phyloP scores from a whole-genome alignment of 2,888 invertebrate genomes.

The Lepidocyrtoides sp. region DNA sequence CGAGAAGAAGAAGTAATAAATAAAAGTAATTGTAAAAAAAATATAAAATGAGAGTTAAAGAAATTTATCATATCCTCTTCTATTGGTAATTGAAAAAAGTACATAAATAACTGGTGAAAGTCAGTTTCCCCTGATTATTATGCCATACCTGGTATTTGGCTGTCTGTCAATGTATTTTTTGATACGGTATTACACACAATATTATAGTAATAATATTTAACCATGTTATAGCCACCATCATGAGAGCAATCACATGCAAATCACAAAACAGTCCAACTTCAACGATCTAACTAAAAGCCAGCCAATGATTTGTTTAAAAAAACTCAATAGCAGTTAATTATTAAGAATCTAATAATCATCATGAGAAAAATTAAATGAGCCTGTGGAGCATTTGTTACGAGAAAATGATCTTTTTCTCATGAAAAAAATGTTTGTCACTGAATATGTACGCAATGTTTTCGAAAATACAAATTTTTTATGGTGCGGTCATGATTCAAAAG shows the following conservation, averaged over 20 bases:
- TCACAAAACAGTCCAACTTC: slow-evolving; percentile 11
- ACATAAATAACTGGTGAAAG: slow-evolving; percentile 29
- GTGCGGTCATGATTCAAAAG: no score
- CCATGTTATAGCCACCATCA: not conserved
- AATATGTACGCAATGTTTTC: no score
- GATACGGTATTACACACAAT: not conserved
- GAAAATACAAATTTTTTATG: no score
- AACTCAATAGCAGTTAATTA: no score
- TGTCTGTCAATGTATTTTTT: slow-evolving; percentile 51
- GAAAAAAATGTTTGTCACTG: no score
- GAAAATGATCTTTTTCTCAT: no score
- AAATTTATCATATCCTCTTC: slow-evolving; percentile 44
- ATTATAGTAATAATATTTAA: not conserved
- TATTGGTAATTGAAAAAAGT: not conserved
- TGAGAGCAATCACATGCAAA: not conserved
- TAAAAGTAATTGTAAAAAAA: not conserved
- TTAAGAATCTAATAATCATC: no score
- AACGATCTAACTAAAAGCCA: not conserved
- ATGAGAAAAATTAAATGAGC: no score
- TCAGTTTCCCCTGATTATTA: slow-evolving; percentile 43
- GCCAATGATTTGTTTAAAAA: not conserved
- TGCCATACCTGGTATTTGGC: slow-evolving; percentile 47
- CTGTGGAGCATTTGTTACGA: no score
- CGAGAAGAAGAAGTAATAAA: not conserved
- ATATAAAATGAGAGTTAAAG: not conserved